These are phyloP conservation scores for Karalla daura DNA, from an alignment of 2,797 vertebrate genomes.

Conservation along the genomic window DNA sequence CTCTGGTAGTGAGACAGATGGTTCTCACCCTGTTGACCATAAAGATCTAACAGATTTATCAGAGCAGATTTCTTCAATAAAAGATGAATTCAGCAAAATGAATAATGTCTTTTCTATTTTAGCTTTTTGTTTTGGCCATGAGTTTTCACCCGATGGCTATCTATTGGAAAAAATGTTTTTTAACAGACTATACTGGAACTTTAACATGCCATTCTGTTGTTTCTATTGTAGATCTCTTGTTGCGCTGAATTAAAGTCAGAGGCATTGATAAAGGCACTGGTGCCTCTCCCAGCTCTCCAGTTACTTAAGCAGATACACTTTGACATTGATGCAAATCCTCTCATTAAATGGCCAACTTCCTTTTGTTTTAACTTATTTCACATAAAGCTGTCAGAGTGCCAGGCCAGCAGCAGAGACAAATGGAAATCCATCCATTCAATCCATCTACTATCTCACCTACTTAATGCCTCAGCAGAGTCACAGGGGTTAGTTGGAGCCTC, in stretches of 20 bases:
- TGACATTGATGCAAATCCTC: constrained; percentile 14
- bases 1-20: constrained; percentile 55
- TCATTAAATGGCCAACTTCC: constrained; percentile 31
- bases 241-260: not conserved
- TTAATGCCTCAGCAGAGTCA: no score
- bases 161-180: not conserved
- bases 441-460: no score
- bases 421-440: no score
- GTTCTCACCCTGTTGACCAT: constrained; percentile 33
- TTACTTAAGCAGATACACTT: constrained; percentile 8
- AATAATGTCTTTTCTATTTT: no score
- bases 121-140: no score
- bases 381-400: constrained; percentile 15
- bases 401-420: constrained; percentile 9
- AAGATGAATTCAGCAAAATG: constrained; percentile 11
- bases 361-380: constrained; percentile 17
- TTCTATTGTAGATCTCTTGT: not conserved
- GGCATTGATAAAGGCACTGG: not conserved
- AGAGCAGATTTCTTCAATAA: constrained; percentile 31
- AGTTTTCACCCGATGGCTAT: not conserved
- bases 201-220: not conserved
- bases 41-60: constrained; percentile 53
- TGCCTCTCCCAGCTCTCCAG: not conserved
- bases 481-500: no score
- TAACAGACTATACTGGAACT: not conserved